Evolutionary conservation across 53 echinoderm and acorn worm species (phyloP).

Genomic region (Paelopatides confundens): DNA sequence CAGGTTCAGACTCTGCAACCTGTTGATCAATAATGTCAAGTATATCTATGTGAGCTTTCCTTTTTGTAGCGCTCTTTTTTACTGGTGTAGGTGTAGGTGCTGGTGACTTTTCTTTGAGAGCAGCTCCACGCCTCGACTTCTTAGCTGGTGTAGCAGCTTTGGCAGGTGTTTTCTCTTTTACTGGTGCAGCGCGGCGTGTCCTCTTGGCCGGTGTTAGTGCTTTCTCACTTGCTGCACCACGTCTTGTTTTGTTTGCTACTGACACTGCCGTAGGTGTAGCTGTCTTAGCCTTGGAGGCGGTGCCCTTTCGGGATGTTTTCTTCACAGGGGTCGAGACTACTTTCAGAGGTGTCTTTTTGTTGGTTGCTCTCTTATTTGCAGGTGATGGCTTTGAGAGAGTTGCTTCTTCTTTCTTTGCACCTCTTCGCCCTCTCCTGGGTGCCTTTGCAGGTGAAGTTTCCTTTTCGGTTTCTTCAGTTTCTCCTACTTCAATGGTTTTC

Average conservation of each 20-base stretch:
- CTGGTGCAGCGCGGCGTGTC: constrained; percentile 43
- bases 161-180: not conserved
- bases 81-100: constrained; percentile 41
- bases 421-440: not conserved
- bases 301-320: not conserved
- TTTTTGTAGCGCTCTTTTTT: not conserved
- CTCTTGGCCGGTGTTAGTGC: constrained; percentile 60
- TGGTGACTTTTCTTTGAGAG: constrained; percentile 45
- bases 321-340: constrained; percentile 31
- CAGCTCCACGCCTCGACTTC: not conserved
- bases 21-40: constrained; percentile 16
- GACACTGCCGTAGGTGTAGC: constrained; percentile 29
- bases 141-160: constrained; percentile 49
- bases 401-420: not conserved
- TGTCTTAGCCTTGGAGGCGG: not conserved
- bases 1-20: constrained; percentile 2
- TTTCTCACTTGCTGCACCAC: constrained; percentile 50
- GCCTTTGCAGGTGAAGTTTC: not conserved
- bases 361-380: constrained; percentile 1
- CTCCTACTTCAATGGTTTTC: not conserved
- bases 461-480: not conserved
- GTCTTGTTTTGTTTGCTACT: constrained; percentile 55
- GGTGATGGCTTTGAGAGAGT: not conserved
- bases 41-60: not conserved
- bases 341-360: constrained; percentile 55